These are phyloP conservation scores for Harmothoe impar DNA, from an alignment of 2,888 invertebrate genomes.

Conservation along the genomic window DNA sequence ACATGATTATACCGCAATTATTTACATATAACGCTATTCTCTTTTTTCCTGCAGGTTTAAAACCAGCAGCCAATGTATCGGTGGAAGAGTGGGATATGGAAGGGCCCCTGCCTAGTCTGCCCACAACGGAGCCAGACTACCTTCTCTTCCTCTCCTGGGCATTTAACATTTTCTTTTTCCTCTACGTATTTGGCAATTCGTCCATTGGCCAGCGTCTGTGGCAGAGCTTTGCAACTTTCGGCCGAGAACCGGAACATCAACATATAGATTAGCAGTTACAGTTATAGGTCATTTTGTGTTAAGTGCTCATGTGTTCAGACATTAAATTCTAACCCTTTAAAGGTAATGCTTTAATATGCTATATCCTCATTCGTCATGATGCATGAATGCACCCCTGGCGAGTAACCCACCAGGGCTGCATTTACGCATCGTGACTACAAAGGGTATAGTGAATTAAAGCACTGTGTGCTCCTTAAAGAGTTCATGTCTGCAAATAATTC, in stretches of 20 bases:
- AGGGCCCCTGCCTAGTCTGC: constrained; percentile 92
- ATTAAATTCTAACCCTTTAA: too few relatives aligned
- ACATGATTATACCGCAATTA: too few relatives aligned
- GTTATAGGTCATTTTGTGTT: not conserved
- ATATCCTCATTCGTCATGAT: too few relatives aligned
- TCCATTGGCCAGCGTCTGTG: constrained; percentile 62
- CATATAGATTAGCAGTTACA: constrained; percentile 64
- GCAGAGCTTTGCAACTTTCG: constrained; percentile 64
- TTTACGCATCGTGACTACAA: too few relatives aligned
- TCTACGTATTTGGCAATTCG: constrained; percentile 58
- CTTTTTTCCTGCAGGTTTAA: constrained; percentile 66
- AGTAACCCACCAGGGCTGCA: too few relatives aligned
- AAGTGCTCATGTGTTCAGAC: too few relatives aligned
- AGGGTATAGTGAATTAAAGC: too few relatives aligned
- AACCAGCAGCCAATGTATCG: constrained; percentile 65
- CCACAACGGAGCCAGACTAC: constrained; percentile 91
- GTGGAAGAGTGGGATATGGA: constrained; percentile 77
- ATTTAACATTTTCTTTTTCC: constrained; percentile 88
- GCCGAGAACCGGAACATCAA: constrained; percentile 67
- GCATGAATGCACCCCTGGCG: too few relatives aligned
- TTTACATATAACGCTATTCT: too few relatives aligned
- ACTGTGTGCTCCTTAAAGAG: too few relatives aligned
- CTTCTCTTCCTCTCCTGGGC: constrained; percentile 92
- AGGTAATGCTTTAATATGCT: too few relatives aligned
- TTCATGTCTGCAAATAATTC: too few relatives aligned